Conservation (phyloP, 1,140 invertebrate genomes). For the Drosophila tsacasi region DNA sequence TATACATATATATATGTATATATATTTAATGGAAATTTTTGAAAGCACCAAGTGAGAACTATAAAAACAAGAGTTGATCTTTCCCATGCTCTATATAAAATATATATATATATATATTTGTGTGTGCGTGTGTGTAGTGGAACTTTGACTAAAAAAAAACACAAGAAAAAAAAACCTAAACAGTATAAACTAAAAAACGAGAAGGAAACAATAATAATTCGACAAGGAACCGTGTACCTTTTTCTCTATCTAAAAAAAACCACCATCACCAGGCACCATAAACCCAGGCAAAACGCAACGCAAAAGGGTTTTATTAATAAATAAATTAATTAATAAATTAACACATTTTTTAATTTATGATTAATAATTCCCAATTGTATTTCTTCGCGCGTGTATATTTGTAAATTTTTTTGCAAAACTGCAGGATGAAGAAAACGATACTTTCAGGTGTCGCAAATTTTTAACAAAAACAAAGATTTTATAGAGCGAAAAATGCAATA, state of each 20-base stretch:
- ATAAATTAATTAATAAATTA: neutral
- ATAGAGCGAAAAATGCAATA: conserved; percentile 27
- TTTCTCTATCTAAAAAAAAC: conserved; percentile 15
- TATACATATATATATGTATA: conserved; percentile 25
- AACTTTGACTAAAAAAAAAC: conserved; percentile 16
- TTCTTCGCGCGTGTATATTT: conserved; percentile 25
- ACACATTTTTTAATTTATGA: neutral
- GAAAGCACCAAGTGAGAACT: conserved; percentile 59
- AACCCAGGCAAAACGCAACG: neutral
- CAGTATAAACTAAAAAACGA: conserved; percentile 1
- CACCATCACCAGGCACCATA: neutral
- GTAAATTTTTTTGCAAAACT: conserved; percentile 53
- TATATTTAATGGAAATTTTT: conserved; percentile 53
- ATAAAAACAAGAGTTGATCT: conserved; percentile 29
- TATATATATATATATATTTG: neutral
- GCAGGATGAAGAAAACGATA: neutral
- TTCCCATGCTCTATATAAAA: conserved; percentile 8
- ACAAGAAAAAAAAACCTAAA: neutral
- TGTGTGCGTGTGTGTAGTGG: conserved; percentile 22
- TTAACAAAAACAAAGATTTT: conserved; percentile 27
- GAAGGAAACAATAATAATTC: conserved; percentile 50
- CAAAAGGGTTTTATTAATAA: conserved; percentile 3
- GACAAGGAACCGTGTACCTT: conserved; percentile 72
- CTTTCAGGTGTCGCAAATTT: conserved; percentile 1
- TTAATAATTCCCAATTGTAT: neutral